phyloP scores from a whole-genome alignment of 2,113 vertebrate genomes.

The Carassius gibelio region DNA sequence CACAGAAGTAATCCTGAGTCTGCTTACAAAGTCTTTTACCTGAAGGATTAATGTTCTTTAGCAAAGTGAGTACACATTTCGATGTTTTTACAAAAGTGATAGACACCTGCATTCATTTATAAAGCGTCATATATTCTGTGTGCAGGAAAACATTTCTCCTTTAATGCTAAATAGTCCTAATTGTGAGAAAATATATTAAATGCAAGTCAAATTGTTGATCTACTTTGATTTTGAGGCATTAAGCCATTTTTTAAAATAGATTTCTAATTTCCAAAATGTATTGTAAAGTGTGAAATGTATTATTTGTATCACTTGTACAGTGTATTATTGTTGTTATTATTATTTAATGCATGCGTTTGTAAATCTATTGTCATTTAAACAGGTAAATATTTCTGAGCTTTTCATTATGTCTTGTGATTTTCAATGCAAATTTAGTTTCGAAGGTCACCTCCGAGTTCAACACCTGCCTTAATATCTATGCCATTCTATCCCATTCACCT shows the following conservation, averaged over 20 bases:
- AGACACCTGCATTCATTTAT: background rate
- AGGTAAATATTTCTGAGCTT: background rate
- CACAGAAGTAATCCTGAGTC: background rate
- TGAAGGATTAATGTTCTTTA: background rate
- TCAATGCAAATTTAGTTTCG: background rate
- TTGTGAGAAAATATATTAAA: background rate
- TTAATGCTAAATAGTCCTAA: background rate
- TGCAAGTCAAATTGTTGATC: background rate
- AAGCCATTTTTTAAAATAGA: background rate
- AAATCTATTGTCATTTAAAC: background rate
- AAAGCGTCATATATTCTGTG: background rate
- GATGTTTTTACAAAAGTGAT: background rate
- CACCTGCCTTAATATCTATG: background rate
- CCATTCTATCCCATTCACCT: background rate
- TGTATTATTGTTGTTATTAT: background rate
- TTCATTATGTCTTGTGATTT: background rate
- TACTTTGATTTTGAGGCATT: background rate
- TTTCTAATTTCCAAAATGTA: background rate
- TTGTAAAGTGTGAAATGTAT: background rate
- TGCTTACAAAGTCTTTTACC: background rate
- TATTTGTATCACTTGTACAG: background rate
- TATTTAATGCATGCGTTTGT: background rate
- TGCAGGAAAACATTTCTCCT: background rate
- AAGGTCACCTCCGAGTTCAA: background rate
- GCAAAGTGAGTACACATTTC: slow-evolving; percentile 3